phyloP scores from a whole-genome alignment of 64 coral and sea anemone genomes.

The Montipora sp. region DNA sequence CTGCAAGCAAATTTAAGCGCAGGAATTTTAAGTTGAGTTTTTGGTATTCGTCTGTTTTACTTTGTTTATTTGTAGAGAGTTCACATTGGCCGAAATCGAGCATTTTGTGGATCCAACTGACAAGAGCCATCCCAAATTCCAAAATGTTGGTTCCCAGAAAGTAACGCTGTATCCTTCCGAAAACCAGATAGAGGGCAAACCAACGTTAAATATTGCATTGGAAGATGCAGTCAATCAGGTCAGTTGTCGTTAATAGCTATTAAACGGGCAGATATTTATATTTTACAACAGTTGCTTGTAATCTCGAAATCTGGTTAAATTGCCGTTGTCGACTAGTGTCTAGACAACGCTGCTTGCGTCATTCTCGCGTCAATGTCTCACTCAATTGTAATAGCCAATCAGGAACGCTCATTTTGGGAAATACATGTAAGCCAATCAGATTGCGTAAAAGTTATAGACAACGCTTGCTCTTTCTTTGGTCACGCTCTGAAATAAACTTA shows the following conservation, averaged over 20 bases:
- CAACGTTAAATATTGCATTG: constrained; percentile 67
- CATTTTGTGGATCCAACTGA: constrained; percentile 97
- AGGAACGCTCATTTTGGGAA: no score
- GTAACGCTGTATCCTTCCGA: constrained; percentile 77
- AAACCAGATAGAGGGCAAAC: constrained; percentile 85
- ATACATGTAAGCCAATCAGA: no score
- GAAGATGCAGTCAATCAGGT: constrained; percentile 91
- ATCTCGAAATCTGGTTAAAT: no score
- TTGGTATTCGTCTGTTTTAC: not conserved
- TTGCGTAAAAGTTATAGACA: no score
- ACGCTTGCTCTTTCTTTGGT: no score
- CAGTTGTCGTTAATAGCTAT: not conserved
- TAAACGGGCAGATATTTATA: no score
- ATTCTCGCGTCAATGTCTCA: no score
- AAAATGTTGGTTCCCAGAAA: constrained; percentile 70
- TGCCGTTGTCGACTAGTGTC: no score
- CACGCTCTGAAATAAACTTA: no score
- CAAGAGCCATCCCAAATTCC: constrained; percentile 96
- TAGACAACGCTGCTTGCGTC: no score
- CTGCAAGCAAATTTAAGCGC: not conserved
- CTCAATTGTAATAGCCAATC: no score
- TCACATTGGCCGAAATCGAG: constrained; percentile 97
- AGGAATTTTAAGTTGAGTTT: not conserved
- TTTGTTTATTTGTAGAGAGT: constrained; percentile 73
- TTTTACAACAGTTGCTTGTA: no score